A percentile compares a stretch with the other conserved stretches of the same genome.
Evolutionary conservation across 2,797 vertebrate genomes (phyloP).

Genomic region (Carduelis carduelis): DNA sequence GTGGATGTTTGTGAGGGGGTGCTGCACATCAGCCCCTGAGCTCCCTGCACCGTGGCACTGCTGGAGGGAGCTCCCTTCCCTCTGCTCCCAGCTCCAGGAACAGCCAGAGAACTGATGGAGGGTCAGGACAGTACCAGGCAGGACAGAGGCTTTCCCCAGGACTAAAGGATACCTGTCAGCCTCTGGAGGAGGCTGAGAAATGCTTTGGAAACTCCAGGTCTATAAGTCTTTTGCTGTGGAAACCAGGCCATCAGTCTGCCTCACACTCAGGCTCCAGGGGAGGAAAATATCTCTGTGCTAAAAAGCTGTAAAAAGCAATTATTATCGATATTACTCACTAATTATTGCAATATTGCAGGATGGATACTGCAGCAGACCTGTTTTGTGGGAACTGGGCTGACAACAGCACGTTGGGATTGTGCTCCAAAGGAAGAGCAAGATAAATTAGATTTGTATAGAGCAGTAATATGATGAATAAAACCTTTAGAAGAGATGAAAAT

Average conservation of each 20-base stretch:
- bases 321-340: not conserved
- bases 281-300: not conserved
- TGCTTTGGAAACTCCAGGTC: not conserved
- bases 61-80: not conserved
- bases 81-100: not conserved
- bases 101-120: not conserved
- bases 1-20: not conserved
- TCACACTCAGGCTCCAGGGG: not conserved
- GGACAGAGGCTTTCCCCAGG: not conserved
- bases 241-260: not conserved
- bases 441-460: not conserved
- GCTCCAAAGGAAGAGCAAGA: not conserved
- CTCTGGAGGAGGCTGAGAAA: conserved; percentile 32
- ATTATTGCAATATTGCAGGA: not conserved
- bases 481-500: not conserved
- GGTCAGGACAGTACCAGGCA: not conserved
- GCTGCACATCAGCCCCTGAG: not conserved
- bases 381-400: not conserved
- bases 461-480: not conserved
- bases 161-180: not conserved
- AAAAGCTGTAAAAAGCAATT: not conserved
- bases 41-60: not conserved
- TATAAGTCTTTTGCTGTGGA: not conserved
- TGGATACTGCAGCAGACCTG: not conserved
- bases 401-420: not conserved